Evolutionary conservation across 2,888 invertebrate genomes (phyloP), one percentile per base, ranked within the genome.

Genomic region (Xestia xanthographa): DNA sequence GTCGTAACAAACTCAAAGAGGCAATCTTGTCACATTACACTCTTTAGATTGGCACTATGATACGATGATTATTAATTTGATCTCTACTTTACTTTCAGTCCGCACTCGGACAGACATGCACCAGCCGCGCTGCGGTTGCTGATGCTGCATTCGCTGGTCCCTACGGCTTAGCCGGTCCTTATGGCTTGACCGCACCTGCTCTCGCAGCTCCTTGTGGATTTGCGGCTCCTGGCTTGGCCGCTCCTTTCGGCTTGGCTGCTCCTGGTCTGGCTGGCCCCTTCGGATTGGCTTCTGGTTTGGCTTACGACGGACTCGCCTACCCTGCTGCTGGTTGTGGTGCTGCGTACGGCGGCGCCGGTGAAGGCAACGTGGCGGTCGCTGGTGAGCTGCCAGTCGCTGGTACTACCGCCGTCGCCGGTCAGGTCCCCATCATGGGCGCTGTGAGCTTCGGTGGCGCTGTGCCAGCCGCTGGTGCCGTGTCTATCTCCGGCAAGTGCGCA

Each of bases 341-440:
- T 14, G 20, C 80, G 0, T 86, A 86, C 65, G 83, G 83, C 2
- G 86, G 87, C 4, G 76, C 75, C 1, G 80, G 79, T 50, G 87
- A 86, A 69, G 87, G 87, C 48, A 70, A 69, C 66, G 76, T 87
- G 26, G 70, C 71, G 77, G 86, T 72, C 79, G 86, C 69, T 83
- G 86, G 86, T 53, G 86, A 85, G 76, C 73, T 81, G 86, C 90
- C 71, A 56, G 83, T 85, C 58, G 76, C 87, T 20, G 92, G 91
- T 65, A 91, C 87, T 66, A 87, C 92, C 22, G 82, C 80, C 9
- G 79, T 88, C 26, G 80, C 84, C 1, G 90, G 90, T 41, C 87
- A 87, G 83, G 86, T 90, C 45, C 89, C 90, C 78, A 88, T 90
- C 81, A 86, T 89, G 77, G 90, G 90, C 1, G 84, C 83, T 45